Conservation (phyloP, 1,140 invertebrate genomes). For the Heliconius melpomene region DNA sequence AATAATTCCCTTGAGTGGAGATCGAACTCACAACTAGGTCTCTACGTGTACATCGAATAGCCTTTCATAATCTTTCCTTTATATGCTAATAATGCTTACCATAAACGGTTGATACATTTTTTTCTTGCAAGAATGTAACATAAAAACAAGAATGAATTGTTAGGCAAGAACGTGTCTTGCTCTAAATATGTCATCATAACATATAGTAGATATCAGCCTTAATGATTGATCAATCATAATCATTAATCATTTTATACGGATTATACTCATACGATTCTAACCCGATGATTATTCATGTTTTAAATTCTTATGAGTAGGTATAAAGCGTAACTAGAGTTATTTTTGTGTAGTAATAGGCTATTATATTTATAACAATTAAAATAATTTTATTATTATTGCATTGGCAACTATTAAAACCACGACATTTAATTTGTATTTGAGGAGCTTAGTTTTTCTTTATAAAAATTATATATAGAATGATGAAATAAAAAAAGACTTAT, state of each 20-base stretch:
- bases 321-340: neutral
- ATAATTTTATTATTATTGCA: neutral
- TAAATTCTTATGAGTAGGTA: too few species aligned
- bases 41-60: neutral
- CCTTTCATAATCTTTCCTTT: neutral
- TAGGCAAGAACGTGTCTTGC: neutral
- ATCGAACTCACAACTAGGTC: too few species aligned
- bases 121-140: neutral
- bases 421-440: neutral
- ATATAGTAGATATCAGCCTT: neutral
- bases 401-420: neutral
- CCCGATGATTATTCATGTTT: neutral
- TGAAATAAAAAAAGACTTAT: too few species aligned
- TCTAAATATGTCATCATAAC: slow-evolving; percentile 6
- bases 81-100: neutral
- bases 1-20: too few species aligned
- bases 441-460: neutral
- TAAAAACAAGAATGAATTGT: neutral
- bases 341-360: neutral
- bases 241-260: neutral
- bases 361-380: neutral
- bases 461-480: too few species aligned
- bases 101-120: neutral
- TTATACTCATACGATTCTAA: neutral
- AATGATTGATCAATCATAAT: slow-evolving; percentile 11